Evolutionary conservation across 2,888 invertebrate species (phyloP).

Genomic region (Ptilodon capucinus): DNA sequence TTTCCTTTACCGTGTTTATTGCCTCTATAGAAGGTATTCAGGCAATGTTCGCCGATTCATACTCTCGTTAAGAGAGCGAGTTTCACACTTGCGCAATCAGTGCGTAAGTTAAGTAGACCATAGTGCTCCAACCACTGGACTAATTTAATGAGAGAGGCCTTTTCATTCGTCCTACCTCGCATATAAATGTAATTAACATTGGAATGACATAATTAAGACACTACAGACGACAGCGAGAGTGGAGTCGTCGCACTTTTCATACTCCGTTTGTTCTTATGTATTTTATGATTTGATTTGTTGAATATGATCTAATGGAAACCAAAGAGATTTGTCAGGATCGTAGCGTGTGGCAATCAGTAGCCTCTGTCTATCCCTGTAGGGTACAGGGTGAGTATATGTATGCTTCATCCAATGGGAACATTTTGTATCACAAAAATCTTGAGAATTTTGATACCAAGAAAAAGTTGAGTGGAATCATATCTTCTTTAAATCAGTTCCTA

Average conservation of each 20-base stretch:
- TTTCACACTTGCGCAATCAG: slow-evolving; percentile 75
- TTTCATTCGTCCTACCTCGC: slow-evolving; percentile 45
- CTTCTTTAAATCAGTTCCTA: too few relatives aligned
- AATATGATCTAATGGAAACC: too few relatives aligned
- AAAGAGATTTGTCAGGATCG: too few relatives aligned
- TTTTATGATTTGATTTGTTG: too few relatives aligned
- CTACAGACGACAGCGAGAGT: slow-evolving; percentile 31
- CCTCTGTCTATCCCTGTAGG: too few relatives aligned
- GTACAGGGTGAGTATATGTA: too few relatives aligned
- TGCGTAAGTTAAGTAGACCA: slow-evolving; percentile 66
- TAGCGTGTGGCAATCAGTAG: too few relatives aligned
- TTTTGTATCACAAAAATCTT: too few relatives aligned
- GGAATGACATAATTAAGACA: slow-evolving; percentile 48
- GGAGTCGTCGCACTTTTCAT: slow-evolving; percentile 1
- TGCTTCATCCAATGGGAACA: too few relatives aligned
- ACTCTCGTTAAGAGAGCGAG: slow-evolving; percentile 63
- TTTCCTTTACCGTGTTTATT: slow-evolving; percentile 60
- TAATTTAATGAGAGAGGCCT: slow-evolving; percentile 78
- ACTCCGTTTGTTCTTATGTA: slow-evolving; percentile 4
- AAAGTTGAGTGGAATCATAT: too few relatives aligned
- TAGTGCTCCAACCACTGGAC: slow-evolving; percentile 76
- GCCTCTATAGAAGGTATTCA: slow-evolving; percentile 71
- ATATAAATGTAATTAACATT: slow-evolving; percentile 49
- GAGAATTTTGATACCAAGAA: too few relatives aligned
- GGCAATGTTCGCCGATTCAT: slow-evolving; percentile 54